phyloP scores from a whole-genome alignment of 2,113 vertebrate species.

The Silurus asotus region DNA sequence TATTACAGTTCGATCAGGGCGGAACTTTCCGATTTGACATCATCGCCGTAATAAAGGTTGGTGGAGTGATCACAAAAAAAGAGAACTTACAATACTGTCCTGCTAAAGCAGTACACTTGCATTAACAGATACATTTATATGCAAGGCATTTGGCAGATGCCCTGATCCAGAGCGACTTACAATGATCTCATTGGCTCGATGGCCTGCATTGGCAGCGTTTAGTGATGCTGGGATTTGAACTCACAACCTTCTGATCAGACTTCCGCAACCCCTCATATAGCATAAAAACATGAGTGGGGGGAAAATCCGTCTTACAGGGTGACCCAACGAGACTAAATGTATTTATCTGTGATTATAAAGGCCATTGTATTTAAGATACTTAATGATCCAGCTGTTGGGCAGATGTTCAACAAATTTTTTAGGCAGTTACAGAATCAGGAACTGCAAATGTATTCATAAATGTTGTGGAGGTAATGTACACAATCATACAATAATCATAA shows the following conservation, averaged over 20 bases:
- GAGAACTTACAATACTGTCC: background rate
- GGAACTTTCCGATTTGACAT: constrained; percentile 28
- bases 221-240: too few species aligned
- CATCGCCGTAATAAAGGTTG: constrained; percentile 21
- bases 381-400: background rate
- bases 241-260: too few species aligned
- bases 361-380: background rate
- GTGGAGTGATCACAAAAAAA: constrained; percentile 44
- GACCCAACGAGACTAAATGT: background rate
- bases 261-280: background rate
- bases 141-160: too few species aligned
- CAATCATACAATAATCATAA: too few species aligned
- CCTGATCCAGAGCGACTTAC: too few species aligned
- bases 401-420: background rate
- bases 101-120: too few species aligned
- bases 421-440: background rate
- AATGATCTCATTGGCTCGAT: too few species aligned
- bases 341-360: background rate
- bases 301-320: background rate
- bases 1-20: background rate
- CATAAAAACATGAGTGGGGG: background rate
- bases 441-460: background rate
- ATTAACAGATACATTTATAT: too few species aligned
- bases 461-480: too few species aligned
- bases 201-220: too few species aligned